Percentiles rank a stretch among this genome's conserved stretches.
Conservation (phyloP, 2,113 vertebrate genomes). For the Prionailurus viverrinus region DNA sequence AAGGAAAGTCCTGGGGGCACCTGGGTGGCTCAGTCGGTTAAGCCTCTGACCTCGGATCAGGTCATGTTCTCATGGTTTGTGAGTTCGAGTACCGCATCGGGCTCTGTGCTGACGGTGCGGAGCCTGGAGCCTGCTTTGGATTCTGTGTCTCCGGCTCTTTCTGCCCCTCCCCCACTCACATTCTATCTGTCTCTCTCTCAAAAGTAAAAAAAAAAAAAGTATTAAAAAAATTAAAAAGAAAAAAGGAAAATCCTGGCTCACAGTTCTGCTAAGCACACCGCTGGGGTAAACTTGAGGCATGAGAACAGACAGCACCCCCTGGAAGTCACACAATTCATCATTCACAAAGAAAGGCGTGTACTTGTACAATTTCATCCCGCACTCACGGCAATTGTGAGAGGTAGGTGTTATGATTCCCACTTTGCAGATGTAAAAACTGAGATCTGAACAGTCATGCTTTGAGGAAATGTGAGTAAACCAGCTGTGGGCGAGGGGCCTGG, state of each 20-base stretch:
- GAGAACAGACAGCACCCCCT: background rate
- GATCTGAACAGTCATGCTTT: background rate
- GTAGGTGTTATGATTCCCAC: background rate
- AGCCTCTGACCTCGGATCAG: too few species aligned
- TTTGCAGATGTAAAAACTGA: background rate
- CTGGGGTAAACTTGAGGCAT: background rate
- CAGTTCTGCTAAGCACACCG: background rate
- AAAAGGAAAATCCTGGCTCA: background rate
- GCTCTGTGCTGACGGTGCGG: too few species aligned
- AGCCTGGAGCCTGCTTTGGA: too few species aligned
- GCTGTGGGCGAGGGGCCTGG: background rate
- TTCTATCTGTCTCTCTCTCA: too few species aligned
- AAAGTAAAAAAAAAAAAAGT: too few species aligned
- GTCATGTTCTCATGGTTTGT: too few species aligned
- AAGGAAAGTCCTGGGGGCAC: background rate
- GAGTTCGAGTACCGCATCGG: too few species aligned
- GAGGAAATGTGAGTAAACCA: background rate
- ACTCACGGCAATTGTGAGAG: background rate
- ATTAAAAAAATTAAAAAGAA: too few species aligned
- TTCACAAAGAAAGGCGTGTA: background rate
- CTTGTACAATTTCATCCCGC: too few species aligned
- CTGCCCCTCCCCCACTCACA: too few species aligned
- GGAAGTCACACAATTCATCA: fast-evolving
- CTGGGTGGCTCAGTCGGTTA: too few species aligned
- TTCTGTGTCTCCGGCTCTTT: too few species aligned